These are phyloP conservation scores for Amorpha juglandis DNA, from an alignment of 2,888 invertebrate genomes.

Conservation along the genomic window DNA sequence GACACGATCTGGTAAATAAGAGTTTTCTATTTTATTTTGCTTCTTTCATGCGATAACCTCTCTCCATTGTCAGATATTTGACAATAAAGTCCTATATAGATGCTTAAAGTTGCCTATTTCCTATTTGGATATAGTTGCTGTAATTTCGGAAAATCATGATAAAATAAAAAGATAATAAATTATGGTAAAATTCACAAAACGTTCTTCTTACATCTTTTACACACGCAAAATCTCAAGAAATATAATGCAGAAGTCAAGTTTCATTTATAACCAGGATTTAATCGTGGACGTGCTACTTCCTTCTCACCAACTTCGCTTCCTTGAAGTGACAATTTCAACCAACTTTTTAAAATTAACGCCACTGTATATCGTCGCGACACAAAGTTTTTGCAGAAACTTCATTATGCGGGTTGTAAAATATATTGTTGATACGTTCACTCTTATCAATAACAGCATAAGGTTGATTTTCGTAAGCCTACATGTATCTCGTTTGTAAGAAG, in stretches of 20 bases:
- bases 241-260: constrained; percentile 2
- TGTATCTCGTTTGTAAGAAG: no score
- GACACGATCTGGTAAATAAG: no score
- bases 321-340: constrained; percentile 18
- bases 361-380: neutral
- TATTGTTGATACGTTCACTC: neutral
- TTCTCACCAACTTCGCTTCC: constrained; percentile 4
- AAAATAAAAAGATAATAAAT: no score
- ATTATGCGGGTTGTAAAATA: neutral
- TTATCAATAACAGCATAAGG: neutral
- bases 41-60: no score
- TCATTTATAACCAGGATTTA: neutral
- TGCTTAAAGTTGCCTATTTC: no score
- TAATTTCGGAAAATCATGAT: no score
- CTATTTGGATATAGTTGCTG: no score
- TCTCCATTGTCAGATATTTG: no score
- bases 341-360: constrained; percentile 12
- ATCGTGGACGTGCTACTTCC: constrained; percentile 21
- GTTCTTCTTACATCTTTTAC: no score
- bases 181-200: neutral
- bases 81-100: no score
- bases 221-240: neutral
- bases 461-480: neutral
- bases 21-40: no score
- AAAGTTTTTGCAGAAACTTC: neutral